Evolutionary conservation across 2,888 invertebrate genomes (phyloP), one percentile per base, ranked within the genome.

Genomic region (Molorchus minor): DNA sequence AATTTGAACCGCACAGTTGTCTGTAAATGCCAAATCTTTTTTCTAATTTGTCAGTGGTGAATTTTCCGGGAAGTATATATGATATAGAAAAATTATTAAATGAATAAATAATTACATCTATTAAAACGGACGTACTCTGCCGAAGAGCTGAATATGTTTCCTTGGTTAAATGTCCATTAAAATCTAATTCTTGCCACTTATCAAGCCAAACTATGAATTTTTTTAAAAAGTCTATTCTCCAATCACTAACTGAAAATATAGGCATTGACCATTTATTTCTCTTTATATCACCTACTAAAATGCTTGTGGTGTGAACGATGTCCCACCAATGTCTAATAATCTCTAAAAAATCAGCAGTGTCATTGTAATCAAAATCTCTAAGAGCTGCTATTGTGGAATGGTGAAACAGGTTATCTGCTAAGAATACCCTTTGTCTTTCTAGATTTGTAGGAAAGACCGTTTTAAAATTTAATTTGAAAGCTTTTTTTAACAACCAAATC

Each of bases 11-110:
- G n/a, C n/a, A n/a, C n/a, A n/a, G n/a, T n/a, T n/a, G n/a, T 44
- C 44, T 17, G 13, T 44, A 44, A 8, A 19, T 10, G n/a, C n/a
- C 44, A 44, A 44, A 44, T 44, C 17, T 16, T 17, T 44, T 44
- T 20, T 44, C 44, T 19, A 44, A 44, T n/a, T 20, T 44, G 19
- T 17, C 44, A 17, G 8, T n/a, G 10, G 2, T 19, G n/a, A 19
- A 44, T 44, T 10, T 44, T n/a, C 21, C 44, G 2, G 21, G 44
- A 21, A 19, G 21, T 8, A 44, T 44, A n/a, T 3, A 35, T 7
- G 12, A 13, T 3, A 35, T 35, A 7, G 35, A 2, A 35, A 13
- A 35, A 35, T 35, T 2, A 3, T 35, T 3, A 7, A 35, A 35
- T 13, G 12, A 35, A 7, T 35, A 35, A 13, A 13, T 35, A 3